Evolutionary conservation across 1,140 invertebrate genomes (phyloP).

Genomic region (Platorchestia sp.): DNA sequence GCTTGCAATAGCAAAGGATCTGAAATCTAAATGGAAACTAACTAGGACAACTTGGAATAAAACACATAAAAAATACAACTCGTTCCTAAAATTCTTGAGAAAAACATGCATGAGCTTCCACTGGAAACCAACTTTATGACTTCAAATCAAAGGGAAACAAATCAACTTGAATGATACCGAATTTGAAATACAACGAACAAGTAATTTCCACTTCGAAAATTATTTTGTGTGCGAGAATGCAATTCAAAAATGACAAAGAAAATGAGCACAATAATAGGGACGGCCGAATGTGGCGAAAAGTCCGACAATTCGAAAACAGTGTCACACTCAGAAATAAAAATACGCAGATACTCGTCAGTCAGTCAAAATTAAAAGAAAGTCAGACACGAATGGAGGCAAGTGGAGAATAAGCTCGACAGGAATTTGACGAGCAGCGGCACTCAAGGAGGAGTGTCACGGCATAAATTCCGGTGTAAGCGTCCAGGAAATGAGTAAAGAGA

Average conservation of each 20-base stretch:
- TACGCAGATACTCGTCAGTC: background rate
- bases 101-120: background rate
- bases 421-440: constrained; percentile 18
- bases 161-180: background rate
- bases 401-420: background rate
- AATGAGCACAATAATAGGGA: background rate
- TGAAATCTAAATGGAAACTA: background rate
- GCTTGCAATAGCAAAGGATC: background rate
- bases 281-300: background rate
- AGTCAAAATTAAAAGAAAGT: background rate
- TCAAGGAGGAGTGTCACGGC: background rate
- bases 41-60: background rate
- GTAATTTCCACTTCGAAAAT: background rate
- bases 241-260: background rate
- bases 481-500: constrained; percentile 31
- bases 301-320: background rate
- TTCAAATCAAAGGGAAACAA: background rate
- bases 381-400: background rate
- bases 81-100: background rate
- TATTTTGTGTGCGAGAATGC: background rate
- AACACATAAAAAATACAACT: background rate
- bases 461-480: background rate
- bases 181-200: background rate
- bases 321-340: background rate
- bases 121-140: background rate